Percentiles rank a stretch among this genome's conserved stretches.
These are phyloP conservation scores for Drosophila ananassae DNA, from an alignment of 1,140 invertebrate genomes.

Conservation along the genomic window DNA sequence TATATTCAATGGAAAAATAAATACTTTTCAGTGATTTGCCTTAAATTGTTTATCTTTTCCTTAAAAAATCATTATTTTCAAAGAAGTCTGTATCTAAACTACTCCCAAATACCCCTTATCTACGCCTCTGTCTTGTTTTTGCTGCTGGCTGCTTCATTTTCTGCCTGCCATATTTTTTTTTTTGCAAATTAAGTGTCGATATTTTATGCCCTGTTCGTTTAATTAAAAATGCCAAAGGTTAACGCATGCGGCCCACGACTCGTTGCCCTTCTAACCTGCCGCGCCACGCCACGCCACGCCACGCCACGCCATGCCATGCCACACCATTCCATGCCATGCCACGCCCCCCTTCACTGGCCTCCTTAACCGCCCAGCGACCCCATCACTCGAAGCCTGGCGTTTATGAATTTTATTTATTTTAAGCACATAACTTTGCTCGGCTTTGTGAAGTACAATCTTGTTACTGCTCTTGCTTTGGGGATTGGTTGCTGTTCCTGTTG, in stretches of 20 bases:
- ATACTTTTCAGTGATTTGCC: no score
- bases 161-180: constrained; percentile 67
- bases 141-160: constrained; percentile 71
- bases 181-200: constrained; percentile 81
- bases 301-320: not conserved
- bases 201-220: constrained; percentile 80
- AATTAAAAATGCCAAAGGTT: constrained; percentile 83
- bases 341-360: not conserved
- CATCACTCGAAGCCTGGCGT: constrained; percentile 47
- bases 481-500: constrained; percentile 30
- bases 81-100: not conserved
- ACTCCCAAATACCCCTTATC: not conserved
- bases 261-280: constrained; percentile 28
- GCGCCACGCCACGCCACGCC: not conserved
- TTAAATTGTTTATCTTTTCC: no score
- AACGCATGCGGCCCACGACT: constrained; percentile 62
- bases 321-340: not conserved
- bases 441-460: constrained; percentile 47
- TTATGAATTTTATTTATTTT: constrained; percentile 79
- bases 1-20: not conserved
- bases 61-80: no score
- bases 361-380: constrained; percentile 10
- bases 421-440: constrained; percentile 63
- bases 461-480: constrained; percentile 57
- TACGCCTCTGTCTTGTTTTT: constrained; percentile 33